Conservation (phyloP, 2,888 invertebrate genomes). For the Lacanobia oleracea region DNA sequence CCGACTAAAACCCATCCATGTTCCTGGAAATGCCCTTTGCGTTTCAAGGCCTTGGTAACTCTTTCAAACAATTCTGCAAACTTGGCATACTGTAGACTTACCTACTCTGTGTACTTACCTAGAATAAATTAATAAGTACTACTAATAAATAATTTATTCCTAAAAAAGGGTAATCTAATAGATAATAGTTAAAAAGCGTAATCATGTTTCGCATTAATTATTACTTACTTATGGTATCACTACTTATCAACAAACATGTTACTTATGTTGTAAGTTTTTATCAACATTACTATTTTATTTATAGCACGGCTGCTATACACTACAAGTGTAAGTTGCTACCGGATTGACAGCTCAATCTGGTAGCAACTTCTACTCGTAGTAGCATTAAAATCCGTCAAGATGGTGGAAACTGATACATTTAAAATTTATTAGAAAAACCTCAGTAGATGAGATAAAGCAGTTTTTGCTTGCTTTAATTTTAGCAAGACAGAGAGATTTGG, state of each 20-base stretch:
- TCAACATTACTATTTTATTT: background rate
- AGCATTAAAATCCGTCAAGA: background rate
- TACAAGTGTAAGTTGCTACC: too few species aligned
- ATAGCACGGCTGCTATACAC: background rate
- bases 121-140: background rate
- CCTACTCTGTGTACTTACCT: background rate
- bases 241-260: slow-evolving; percentile 1
- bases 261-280: slow-evolving; percentile 2
- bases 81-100: too few species aligned
- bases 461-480: background rate
- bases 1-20: too few species aligned
- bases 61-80: too few species aligned
- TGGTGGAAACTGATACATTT: too few species aligned
- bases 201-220: background rate
- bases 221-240: background rate
- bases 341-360: too few species aligned
- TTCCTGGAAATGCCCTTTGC: too few species aligned
- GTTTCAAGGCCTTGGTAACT: too few species aligned
- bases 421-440: background rate
- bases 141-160: too few species aligned
- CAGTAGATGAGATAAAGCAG: background rate
- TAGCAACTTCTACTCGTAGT: background rate
- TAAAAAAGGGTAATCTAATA: slow-evolving; percentile 5
- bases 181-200: background rate
- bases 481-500: too few species aligned